A percentile compares a stretch with the other conserved stretches of the same genome.
Evolutionary conservation across 2,797 vertebrate genomes (phyloP).

Genomic region (Aotus griseimembra): DNA sequence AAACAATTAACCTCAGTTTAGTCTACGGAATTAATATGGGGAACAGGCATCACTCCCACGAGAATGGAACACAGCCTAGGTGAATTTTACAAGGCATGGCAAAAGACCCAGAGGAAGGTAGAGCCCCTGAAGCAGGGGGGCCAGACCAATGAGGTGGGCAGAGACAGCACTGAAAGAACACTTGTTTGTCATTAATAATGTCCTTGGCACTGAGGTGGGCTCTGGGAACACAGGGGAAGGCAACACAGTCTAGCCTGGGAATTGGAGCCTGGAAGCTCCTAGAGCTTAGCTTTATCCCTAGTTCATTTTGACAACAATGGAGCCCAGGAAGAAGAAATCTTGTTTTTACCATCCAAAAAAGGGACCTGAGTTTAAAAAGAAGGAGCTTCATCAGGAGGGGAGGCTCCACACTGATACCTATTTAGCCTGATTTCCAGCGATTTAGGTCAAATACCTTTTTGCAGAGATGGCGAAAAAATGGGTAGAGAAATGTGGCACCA

Average conservation of each 20-base stretch:
- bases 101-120: not conserved
- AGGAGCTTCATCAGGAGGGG: not conserved
- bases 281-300: not conserved
- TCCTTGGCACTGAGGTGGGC: not conserved
- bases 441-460: not conserved
- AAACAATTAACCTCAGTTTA: not conserved
- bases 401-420: not conserved
- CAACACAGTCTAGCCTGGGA: not conserved
- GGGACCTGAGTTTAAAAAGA: not conserved
- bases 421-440: not conserved
- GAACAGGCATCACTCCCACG: not conserved
- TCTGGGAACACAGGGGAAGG: not conserved
- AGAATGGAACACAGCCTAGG: not conserved
- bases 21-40: not conserved
- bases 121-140: not conserved
- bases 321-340: not conserved
- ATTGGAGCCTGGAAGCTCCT: not conserved
- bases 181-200: accelerated
- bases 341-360: not conserved
- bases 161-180: not conserved
- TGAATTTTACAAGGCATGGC: not conserved
- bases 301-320: not conserved
- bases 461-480: not conserved
- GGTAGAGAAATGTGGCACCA: not conserved
- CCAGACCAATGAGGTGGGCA: accelerated